Evolutionary conservation across 2,888 invertebrate species (phyloP).

Genomic region (Drosophila mayaguana): DNA sequence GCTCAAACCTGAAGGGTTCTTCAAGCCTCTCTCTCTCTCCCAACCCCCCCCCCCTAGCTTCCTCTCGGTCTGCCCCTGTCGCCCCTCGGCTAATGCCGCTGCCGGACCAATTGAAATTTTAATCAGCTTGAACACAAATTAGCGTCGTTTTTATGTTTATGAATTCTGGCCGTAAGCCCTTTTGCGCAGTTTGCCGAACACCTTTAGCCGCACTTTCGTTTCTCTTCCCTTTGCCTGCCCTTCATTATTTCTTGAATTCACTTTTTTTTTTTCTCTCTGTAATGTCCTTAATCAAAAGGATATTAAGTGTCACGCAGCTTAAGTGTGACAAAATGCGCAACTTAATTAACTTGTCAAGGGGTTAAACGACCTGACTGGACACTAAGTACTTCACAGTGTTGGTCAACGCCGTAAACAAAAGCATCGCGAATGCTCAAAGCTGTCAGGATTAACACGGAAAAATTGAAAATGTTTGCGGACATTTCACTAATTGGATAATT

Average conservation of each 20-base stretch:
- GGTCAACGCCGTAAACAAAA: constrained; percentile 14
- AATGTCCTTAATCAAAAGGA: constrained; percentile 52
- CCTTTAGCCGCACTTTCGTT: constrained; percentile 10
- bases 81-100: constrained; percentile 4
- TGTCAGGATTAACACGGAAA: neutral
- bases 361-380: constrained; percentile 56
- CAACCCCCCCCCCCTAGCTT: neutral
- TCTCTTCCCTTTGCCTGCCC: neutral
- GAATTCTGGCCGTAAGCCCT: constrained; percentile 49
- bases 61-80: no score
- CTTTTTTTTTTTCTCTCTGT: neutral
- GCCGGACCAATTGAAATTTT: constrained; percentile 71
- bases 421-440: constrained; percentile 1
- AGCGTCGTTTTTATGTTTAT: constrained; percentile 62
- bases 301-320: constrained; percentile 57
- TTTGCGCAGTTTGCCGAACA: constrained; percentile 16
- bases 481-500: constrained; percentile 12
- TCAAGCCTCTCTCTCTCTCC: constrained; percentile 4
- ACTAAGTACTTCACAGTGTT: constrained; percentile 30
- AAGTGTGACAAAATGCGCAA: constrained; percentile 72
- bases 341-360: constrained; percentile 78
- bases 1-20: constrained; percentile 47
- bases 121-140: constrained; percentile 77
- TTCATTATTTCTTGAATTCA: neutral
- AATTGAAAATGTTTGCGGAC: neutral